Base-by-base conservation (phyloP, 2,113 vertebrate species). In the Argyrosomus japonicus region DNA sequence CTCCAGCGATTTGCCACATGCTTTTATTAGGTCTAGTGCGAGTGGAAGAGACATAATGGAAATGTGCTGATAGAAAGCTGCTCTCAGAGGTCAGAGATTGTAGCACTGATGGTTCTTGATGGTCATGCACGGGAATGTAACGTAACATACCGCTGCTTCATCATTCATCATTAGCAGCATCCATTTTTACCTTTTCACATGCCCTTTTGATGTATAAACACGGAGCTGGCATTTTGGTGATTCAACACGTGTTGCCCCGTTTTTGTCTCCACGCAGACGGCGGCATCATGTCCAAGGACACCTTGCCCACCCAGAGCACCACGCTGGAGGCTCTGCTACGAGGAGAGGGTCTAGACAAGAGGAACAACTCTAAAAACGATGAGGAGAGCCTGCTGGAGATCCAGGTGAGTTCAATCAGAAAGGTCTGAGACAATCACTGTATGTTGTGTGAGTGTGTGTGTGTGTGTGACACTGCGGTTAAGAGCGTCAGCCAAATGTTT, bases 371-470 rank as follows among this genome's bases (percentile, higher is more conserved):
- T 72, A 97, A 96, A 92, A 93, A 94, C 3, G 98, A 99, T 1
- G 98, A 99, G 86, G 98, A 98, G 63, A 97, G 96, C 91, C 93
- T 97, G 88, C 96, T 97, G 91, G 98, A 98, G 91, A 97, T 98
- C 87, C 98, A 99, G 97, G 98, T 99, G 93, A 47, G 89, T 53
- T 71, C 61, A 54, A 40, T 81, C n/a, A 43, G 27, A 47, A 15
- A 7, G 19, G 29, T 19, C 48, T 19, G 2, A 68, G 36, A 40
- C 29, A 4, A 36, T 36, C 32, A 0, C 32, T 40, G 36, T 15
- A 3, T n/a, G 4, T 50, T 45, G 11, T 45, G 43, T 40, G 36
- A 4, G 36, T 40, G 36, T 45, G 12, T 45, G 3, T 45, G 11
- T 45, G 45, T 45, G 45, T 48, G 54, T 40, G 23, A 61, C 51